These are phyloP conservation scores for Ailuropoda melanoleuca DNA, from an alignment of 2,113 vertebrate species.

Conservation along the genomic window DNA sequence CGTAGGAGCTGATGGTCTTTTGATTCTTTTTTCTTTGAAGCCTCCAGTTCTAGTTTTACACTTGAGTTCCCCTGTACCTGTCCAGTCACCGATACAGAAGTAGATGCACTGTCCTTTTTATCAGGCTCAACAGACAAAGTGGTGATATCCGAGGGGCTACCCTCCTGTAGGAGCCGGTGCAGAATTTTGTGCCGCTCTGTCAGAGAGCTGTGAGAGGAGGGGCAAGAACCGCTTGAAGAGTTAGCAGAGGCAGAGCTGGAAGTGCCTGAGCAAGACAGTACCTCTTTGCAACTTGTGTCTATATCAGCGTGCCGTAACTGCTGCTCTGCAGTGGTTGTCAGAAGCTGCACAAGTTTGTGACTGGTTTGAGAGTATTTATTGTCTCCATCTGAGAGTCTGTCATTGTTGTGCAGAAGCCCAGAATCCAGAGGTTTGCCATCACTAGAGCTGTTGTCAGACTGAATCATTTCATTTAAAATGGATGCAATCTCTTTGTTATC, in stretches of 20 bases:
- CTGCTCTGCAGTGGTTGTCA: slow-evolving; percentile 87
- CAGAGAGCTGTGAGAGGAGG: slow-evolving; percentile 94
- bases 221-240: slow-evolving; percentile 86
- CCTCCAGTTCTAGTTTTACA: slow-evolving; percentile 81
- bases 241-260: slow-evolving; percentile 75
- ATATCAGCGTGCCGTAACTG: slow-evolving; percentile 81
- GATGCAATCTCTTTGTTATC: slow-evolving; percentile 86
- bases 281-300: slow-evolving; percentile 85
- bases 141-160: slow-evolving; percentile 89
- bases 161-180: slow-evolving; percentile 95
- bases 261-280: slow-evolving; percentile 78
- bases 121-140: slow-evolving; percentile 83
- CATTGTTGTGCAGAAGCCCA: slow-evolving; percentile 66
- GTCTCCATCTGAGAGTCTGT: slow-evolving; percentile 82
- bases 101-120: slow-evolving; percentile 87
- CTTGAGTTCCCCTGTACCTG: slow-evolving; percentile 72
- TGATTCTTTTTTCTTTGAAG: slow-evolving; percentile 88
- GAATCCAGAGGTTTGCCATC: slow-evolving; percentile 82
- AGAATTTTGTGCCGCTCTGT: slow-evolving; percentile 96
- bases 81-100: slow-evolving; percentile 72
- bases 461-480: slow-evolving; percentile 85
- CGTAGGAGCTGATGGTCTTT: slow-evolving; percentile 97
- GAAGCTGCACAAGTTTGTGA: slow-evolving; percentile 90
- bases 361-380: slow-evolving; percentile 86
- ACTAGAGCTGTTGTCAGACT: slow-evolving; percentile 70